phyloP scores from a whole-genome alignment of 2,888 invertebrate species.

The Idaea aversata region DNA sequence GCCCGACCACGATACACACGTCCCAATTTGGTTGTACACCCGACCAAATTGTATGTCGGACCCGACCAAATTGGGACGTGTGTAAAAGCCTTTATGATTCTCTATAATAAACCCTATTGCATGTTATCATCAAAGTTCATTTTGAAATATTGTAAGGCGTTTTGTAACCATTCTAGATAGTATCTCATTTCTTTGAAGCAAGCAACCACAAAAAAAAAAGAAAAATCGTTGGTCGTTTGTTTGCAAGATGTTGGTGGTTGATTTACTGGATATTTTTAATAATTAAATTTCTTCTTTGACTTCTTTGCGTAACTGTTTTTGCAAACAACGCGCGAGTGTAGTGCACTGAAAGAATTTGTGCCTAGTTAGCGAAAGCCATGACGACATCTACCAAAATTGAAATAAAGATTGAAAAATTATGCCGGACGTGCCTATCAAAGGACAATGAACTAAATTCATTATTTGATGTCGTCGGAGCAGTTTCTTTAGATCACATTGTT shows the following conservation, averaged over 20 bases:
- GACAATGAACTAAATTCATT: constrained; percentile 57
- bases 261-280: background rate
- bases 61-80: too few species aligned
- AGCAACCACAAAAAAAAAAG: background rate
- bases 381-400: constrained; percentile 37
- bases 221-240: background rate
- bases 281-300: too few species aligned
- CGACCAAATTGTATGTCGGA: too few species aligned
- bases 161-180: too few species aligned
- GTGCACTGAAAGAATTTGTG: background rate
- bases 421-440: constrained; percentile 68
- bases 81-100: too few species aligned
- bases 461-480: constrained; percentile 49
- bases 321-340: background rate
- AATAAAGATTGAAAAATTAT: constrained; percentile 58
- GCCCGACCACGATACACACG: too few species aligned
- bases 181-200: background rate
- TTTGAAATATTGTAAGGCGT: too few species aligned
- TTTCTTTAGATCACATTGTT: constrained; percentile 49
- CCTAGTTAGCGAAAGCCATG: constrained; percentile 29
- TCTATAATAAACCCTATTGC: too few species aligned
- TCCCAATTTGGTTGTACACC: too few species aligned
- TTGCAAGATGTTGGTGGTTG: background rate
- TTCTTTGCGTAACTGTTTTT: too few species aligned
- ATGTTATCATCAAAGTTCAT: too few species aligned